Evolutionary conservation across 2,113 vertebrate species (phyloP).

Genomic region (Tringa solitaria): DNA sequence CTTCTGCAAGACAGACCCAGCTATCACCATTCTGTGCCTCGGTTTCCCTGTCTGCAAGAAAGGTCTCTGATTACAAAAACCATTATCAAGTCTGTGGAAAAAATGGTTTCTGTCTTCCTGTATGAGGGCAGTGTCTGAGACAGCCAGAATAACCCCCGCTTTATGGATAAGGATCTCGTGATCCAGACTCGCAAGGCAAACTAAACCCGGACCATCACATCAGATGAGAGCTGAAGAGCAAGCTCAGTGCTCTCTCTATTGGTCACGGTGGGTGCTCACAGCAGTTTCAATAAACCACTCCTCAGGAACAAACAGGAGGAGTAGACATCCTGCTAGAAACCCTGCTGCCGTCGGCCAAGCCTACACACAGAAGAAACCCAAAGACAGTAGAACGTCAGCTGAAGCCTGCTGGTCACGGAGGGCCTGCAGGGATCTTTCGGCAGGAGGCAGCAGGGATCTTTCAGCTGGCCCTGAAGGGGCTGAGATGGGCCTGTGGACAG

Average conservation of each 20-base stretch:
- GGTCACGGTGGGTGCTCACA: neutral
- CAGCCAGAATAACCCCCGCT: neutral
- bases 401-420: neutral
- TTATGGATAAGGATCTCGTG: neutral
- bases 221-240: neutral
- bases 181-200: neutral
- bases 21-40: neutral
- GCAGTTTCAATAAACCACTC: neutral
- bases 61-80: neutral
- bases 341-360: neutral
- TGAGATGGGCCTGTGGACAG: neutral
- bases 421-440: fast-evolving
- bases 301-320: neutral
- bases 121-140: neutral
- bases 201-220: neutral
- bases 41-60: neutral
- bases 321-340: neutral
- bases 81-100: neutral
- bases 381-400: neutral
- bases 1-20: neutral
- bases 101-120: neutral
- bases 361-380: neutral
- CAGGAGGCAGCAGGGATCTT: neutral
- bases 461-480: neutral
- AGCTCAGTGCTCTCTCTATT: neutral